Evolutionary conservation across 1,140 invertebrate species (phyloP), one percentile per base, ranked within the genome.

Genomic region (Aricia agestis): DNA sequence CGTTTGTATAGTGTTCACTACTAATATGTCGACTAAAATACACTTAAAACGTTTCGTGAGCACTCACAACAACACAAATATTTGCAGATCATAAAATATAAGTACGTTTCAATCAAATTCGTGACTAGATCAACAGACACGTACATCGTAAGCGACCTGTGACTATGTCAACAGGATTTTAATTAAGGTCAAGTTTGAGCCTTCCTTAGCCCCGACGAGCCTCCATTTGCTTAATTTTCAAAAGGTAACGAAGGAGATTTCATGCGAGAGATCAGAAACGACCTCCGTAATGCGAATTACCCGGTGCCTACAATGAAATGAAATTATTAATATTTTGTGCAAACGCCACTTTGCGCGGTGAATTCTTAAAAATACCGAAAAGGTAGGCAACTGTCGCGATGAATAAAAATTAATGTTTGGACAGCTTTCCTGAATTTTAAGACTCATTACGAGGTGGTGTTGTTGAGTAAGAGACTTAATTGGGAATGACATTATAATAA

Each of bases 151-250:
- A 52, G 45, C 45, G 45, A 52, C 45, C 45, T 52, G 45, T 13
- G 45, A 52, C 45, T 52, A 15, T 52, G 45, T 52, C 45, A 52
- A 52, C 45, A 52, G 45, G 45, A 61, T 42, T 70, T 42, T 42
- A 42, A 42, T 63, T 25, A 15, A 61, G 18, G 32, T 41, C 59
- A 61, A 41, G 41, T 41, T 32, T 69, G 18, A 19, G 52, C 52
- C 36, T 61, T 41, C 17, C 57, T 69, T 36, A 61, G 59, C 42
- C 68, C 42, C 9, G 25, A 70, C 59, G 58, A 70, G 41, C 58
- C 58, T 59, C 42, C 32, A 68, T 70, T 70, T 70, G 59, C 68
- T 65, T 70, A 70, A 70, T 70, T 70, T 65, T 7, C 68, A 25
- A 65, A 70, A 70, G 36, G 68, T 70, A 45, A 70, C 68, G 42